Conservation (phyloP, 2,797 vertebrate genomes). For the Taeniopygia guttata region DNA sequence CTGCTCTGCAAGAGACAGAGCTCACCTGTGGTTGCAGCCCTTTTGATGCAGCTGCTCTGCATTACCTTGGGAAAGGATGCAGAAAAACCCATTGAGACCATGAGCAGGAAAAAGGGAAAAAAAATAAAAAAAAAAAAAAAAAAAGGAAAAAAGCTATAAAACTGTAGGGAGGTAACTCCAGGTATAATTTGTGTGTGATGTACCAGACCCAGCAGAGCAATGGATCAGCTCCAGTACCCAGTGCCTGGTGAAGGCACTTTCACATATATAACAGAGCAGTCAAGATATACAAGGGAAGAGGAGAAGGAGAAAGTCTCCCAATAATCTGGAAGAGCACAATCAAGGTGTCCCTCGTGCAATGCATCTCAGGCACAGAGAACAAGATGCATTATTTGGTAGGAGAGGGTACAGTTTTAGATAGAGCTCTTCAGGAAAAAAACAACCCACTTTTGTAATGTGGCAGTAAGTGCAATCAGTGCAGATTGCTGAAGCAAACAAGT, state of each 20-base stretch:
- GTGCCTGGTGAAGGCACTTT: background rate
- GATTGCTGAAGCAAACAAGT: background rate
- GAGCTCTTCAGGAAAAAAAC: background rate
- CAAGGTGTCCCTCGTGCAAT: background rate
- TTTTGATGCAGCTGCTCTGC: background rate
- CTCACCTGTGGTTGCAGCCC: background rate
- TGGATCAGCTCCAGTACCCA: background rate
- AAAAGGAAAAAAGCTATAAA: background rate
- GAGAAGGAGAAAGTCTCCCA: background rate
- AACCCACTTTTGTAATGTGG: background rate
- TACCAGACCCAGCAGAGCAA: background rate
- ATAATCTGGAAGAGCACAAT: background rate
- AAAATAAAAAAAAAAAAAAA: no score
- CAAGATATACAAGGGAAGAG: background rate
- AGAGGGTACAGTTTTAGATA: background rate
- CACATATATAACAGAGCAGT: background rate
- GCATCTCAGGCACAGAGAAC: background rate
- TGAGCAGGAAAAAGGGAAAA: background rate
- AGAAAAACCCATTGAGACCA: background rate
- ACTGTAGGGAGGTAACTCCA: background rate
- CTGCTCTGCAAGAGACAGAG: fast-evolving
- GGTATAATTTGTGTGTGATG: background rate
- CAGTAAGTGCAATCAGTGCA: background rate
- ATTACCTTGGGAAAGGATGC: background rate
- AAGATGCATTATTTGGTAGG: background rate